Base-by-base conservation (phyloP, 2,888 invertebrate genomes). In the Phorcus lineatus region DNA sequence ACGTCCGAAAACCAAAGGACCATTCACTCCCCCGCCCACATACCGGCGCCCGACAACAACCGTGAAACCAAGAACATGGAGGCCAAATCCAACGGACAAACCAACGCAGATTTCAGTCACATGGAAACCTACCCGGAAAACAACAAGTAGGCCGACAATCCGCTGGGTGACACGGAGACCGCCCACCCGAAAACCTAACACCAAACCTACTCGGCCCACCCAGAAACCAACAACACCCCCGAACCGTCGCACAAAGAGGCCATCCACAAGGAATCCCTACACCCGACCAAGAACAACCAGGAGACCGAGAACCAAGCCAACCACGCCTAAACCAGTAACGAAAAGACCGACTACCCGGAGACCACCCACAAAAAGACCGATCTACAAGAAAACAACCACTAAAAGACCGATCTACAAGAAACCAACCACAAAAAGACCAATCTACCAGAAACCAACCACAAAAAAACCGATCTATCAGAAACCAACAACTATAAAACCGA, bases 1-100 rank as follows among this genome's bases (percentile, higher is more conserved):
- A n/a, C 13, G 57, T n/a, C 74, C 53, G n/a, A 31, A 77, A 36
- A 70, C 70, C 24, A 78, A 78, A 36, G 70, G 70, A 19, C 70
- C 40, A 0, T 36, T 74, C 36, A 74, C 70, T 22, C 74, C 47
- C 6, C 52, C 24, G n/a, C 74, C 74, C 9, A 74, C 74, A 7
- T 62, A 62, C 28, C 24, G 62, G 13, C 62, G 62, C 0, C 28
- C 62, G 13, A 62, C 62, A 13, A 62, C 62, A 2, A 62, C 62
- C 24, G 28, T 62, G 28, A 62, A 62, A 17, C 62, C 62, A 13
- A 24, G 62, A 24, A 62, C 62, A 62, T 62, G 62, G 62, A 24
- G 62, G n/a, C 77, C 77, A 19, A 36, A 28, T 17, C 57, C 66
- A 6, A 74, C 52, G n/a, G 36, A 62, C 13, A 57, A 70, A 13